Percentiles rank a stretch among this genome's conserved stretches.
Conservation (phyloP, 2,113 vertebrate genomes). For the Microcebus ravelobensis region DNA sequence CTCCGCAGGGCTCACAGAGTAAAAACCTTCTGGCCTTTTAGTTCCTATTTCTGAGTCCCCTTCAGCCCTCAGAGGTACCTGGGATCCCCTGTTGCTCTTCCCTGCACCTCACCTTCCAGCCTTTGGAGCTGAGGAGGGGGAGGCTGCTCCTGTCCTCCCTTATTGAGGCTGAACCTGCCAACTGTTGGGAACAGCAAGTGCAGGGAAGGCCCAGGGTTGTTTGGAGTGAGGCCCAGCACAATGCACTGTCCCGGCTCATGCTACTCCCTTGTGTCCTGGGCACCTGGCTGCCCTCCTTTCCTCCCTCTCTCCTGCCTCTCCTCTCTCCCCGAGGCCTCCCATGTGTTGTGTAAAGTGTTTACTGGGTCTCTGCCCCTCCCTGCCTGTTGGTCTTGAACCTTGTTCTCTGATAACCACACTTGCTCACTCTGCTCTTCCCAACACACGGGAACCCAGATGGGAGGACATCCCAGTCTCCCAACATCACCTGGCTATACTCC, state of each 20-base stretch:
- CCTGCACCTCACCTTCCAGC: not conserved
- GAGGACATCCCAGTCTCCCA: not conserved
- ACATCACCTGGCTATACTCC: not conserved
- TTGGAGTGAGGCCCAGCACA: not conserved
- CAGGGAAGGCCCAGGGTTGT: not conserved
- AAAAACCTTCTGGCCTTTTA: slow-evolving; percentile 65
- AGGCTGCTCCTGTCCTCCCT: not conserved
- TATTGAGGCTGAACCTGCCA: not conserved
- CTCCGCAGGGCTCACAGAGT: slow-evolving; percentile 49
- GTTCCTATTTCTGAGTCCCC: slow-evolving; percentile 3
- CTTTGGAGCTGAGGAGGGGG: not conserved
- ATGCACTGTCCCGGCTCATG: not conserved
- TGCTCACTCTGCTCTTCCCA: not conserved
- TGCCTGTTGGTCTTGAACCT: slow-evolving; percentile 52
- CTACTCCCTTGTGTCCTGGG: not conserved
- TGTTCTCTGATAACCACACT: slow-evolving; percentile 30
- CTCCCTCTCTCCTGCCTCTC: not conserved
- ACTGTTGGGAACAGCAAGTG: not conserved
- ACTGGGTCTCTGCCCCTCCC: not conserved
- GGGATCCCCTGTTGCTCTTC: not conserved
- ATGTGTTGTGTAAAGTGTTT: not conserved
- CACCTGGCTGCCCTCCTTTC: not conserved
- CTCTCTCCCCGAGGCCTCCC: not conserved
- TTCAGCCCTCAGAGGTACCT: not conserved
- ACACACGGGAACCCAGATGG: not conserved